A percentile compares a stretch with the other conserved stretches of the same genome.
These are phyloP conservation scores for Pygoscelis adeliae DNA, from an alignment of 2,113 vertebrate genomes.

Conservation along the genomic window DNA sequence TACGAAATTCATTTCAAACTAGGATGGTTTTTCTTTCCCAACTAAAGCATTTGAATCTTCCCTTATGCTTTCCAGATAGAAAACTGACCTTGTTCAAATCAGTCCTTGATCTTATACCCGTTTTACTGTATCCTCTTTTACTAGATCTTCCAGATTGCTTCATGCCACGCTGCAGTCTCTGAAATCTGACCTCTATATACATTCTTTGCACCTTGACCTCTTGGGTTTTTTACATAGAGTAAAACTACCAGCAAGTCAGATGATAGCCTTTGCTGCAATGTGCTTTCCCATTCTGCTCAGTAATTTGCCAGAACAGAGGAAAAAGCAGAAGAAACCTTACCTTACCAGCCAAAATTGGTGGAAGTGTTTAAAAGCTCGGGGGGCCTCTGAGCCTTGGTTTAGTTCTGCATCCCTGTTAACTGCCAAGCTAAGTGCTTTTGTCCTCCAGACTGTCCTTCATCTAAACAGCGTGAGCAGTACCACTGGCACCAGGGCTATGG, in stretches of 20 bases:
- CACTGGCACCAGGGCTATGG: neutral
- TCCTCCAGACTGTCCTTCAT: neutral
- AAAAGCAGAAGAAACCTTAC: neutral
- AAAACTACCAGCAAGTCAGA: neutral
- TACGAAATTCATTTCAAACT: neutral
- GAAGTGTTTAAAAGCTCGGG: neutral
- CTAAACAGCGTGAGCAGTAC: neutral
- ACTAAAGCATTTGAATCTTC: neutral
- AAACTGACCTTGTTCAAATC: neutral
- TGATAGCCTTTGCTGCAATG: neutral
- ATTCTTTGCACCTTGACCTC: neutral
- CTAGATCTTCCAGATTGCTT: neutral
- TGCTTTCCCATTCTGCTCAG: neutral
- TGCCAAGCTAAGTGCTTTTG: neutral
- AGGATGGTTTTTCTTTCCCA: neutral
- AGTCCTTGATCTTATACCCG: neutral
- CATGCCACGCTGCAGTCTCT: neutral
- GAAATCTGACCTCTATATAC: neutral
- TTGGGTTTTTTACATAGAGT: neutral
- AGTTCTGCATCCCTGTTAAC: neutral
- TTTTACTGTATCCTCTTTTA: neutral
- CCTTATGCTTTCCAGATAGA: neutral
- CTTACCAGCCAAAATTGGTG: neutral
- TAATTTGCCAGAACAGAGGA: neutral
- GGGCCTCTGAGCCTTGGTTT: neutral